A percentile compares a stretch with the other conserved stretches of the same genome.
These are phyloP conservation scores for Arctocebus calabarensis DNA, from an alignment of 2,797 vertebrate species.

Conservation along the genomic window DNA sequence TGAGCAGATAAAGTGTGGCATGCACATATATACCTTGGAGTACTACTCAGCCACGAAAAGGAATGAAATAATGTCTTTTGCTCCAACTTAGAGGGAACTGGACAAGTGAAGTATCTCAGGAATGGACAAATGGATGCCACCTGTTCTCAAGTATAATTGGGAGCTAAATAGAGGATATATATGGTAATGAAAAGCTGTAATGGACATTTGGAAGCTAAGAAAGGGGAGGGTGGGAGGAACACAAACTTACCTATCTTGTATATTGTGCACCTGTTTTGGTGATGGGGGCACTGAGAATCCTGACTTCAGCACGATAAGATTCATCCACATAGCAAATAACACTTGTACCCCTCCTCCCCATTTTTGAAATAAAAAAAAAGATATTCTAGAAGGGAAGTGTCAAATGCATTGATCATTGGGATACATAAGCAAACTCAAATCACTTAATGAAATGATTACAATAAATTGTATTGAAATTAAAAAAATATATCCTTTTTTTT, in stretches of 20 bases:
- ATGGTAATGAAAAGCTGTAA: background rate
- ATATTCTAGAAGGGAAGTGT: constrained; percentile 61
- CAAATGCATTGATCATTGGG: constrained; percentile 63
- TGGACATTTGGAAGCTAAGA: background rate
- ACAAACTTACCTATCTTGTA: background rate
- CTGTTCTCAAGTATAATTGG: background rate
- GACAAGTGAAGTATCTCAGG: background rate
- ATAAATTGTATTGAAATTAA: constrained; percentile 67
- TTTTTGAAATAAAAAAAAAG: background rate
- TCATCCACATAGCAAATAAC: background rate
- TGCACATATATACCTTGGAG: background rate
- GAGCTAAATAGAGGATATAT: background rate
- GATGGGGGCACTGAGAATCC: background rate
- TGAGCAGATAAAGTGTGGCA: background rate
- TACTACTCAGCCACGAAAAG: background rate
- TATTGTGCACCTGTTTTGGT: background rate
- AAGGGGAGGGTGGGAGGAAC: too few relatives aligned
- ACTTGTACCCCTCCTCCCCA: background rate
- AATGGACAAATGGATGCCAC: background rate
- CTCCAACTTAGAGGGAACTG: background rate
- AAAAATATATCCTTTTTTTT: background rate
- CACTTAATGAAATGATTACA: constrained; percentile 68
- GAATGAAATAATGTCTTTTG: background rate
- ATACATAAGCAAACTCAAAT: constrained; percentile 74
- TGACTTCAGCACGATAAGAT: background rate